Evolutionary conservation across 1,140 invertebrate genomes (phyloP).

Genomic region (Thaumatotibia leucotreta): DNA sequence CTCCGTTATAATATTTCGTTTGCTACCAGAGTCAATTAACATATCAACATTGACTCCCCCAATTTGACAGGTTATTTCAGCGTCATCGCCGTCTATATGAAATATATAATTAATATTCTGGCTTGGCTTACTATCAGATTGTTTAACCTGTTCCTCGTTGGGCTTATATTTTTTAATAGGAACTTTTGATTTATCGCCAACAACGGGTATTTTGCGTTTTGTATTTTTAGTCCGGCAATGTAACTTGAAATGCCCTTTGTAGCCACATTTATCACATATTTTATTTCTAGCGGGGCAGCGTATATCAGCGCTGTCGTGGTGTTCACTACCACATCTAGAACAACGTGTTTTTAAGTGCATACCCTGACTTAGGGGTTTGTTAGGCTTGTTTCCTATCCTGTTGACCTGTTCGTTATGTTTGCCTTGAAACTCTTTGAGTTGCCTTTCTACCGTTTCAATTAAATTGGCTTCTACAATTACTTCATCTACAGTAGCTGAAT

Average conservation of each 20-base stretch:
- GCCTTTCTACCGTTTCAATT: background rate
- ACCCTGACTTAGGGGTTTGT: background rate
- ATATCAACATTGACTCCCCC: conserved; percentile 12
- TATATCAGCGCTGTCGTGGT: background rate
- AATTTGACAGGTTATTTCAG: background rate
- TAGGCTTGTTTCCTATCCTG: background rate
- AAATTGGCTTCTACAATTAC: conserved; percentile 14
- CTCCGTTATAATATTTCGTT: conserved; percentile 10
- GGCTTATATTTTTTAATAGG: background rate
- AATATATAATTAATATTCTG: background rate
- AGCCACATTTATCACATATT: background rate
- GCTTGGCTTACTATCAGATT: background rate
- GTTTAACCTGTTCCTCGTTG: background rate
- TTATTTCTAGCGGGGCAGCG: background rate
- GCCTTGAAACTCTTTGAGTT: background rate
- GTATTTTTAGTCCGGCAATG: background rate
- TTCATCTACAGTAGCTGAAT: conserved; percentile 7
- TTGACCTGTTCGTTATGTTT: background rate
- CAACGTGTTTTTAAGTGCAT: background rate
- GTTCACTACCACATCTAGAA: background rate
- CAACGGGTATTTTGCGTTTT: background rate
- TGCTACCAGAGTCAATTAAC: conserved; percentile 22
- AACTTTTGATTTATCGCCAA: background rate
- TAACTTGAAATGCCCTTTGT: background rate
- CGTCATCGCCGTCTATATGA: conserved; percentile 4